These are phyloP conservation scores for Calyptomena viridis DNA, from an alignment of 2,113 vertebrate genomes.

Conservation along the genomic window DNA sequence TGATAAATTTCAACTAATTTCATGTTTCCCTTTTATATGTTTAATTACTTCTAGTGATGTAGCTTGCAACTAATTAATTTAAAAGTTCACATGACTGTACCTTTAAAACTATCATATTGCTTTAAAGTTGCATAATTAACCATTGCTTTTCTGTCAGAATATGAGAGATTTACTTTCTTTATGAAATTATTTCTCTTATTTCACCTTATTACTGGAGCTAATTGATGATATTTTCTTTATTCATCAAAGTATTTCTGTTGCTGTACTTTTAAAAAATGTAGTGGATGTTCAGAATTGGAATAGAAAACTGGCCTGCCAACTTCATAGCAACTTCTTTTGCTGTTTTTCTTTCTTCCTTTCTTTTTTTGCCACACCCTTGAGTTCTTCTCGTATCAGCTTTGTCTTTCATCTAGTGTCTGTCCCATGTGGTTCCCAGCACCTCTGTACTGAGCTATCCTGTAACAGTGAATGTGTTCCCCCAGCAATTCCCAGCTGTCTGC, in stretches of 20 bases:
- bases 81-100: too few species aligned
- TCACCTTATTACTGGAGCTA: neutral
- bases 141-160: neutral
- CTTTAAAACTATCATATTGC: neutral
- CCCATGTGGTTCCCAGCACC: neutral
- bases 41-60: accelerated
- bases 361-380: neutral
- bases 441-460: neutral
- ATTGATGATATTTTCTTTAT: neutral
- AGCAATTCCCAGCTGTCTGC: neutral
- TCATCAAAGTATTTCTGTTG: neutral
- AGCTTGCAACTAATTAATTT: neutral
- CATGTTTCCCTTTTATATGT: neutral
- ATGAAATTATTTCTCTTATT: neutral
- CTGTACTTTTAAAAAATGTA: neutral
- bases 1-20: neutral
- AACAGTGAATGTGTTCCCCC: neutral
- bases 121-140: neutral
- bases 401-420: neutral
- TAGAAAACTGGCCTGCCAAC: neutral
- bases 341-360: neutral
- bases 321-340: neutral
- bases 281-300: neutral
- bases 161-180: neutral
- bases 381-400: neutral